A percentile compares a stretch with the other conserved stretches of the same genome.
Conservation (phyloP, 2,888 invertebrate species). For the Lycaena phlaeas region DNA sequence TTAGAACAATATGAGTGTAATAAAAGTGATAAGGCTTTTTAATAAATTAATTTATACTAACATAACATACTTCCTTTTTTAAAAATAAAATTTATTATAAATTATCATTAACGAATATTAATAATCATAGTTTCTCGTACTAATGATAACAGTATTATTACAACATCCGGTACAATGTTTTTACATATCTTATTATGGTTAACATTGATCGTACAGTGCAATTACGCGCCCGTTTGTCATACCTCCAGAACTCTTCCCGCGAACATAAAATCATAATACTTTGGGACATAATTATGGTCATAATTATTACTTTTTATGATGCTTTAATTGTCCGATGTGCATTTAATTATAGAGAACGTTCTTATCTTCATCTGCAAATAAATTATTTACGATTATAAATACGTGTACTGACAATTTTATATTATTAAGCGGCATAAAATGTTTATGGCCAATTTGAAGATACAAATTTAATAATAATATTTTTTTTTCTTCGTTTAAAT, state of each 20-base stretch:
- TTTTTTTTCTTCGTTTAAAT: no score
- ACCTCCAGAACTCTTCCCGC: background rate
- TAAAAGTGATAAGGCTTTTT: no score
- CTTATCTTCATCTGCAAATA: conserved; percentile 7
- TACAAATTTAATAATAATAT: no score
- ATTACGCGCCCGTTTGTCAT: conserved; percentile 1
- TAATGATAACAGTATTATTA: background rate
- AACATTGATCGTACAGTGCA: background rate
- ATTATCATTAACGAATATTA: background rate
- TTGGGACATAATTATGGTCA: conserved; percentile 7
- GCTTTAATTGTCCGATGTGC: conserved; percentile 3
- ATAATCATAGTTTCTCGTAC: background rate
- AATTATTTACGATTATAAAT: conserved; percentile 8
- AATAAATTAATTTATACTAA: no score
- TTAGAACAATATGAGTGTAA: no score
- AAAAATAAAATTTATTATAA: background rate
- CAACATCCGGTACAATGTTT: conserved; percentile 5
- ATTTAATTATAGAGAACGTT: conserved; percentile 3
- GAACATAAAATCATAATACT: conserved; percentile 7
- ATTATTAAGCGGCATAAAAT: conserved; percentile 8
- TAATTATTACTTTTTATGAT: conserved; percentile 7
- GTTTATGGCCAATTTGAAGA: conserved; percentile 1
- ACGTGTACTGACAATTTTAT: conserved; percentile 3
- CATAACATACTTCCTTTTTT: conserved; percentile 9
- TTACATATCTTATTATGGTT: conserved; percentile 2